phyloP scores from a whole-genome alignment of 23 tunicate species.

The Styela clava region DNA sequence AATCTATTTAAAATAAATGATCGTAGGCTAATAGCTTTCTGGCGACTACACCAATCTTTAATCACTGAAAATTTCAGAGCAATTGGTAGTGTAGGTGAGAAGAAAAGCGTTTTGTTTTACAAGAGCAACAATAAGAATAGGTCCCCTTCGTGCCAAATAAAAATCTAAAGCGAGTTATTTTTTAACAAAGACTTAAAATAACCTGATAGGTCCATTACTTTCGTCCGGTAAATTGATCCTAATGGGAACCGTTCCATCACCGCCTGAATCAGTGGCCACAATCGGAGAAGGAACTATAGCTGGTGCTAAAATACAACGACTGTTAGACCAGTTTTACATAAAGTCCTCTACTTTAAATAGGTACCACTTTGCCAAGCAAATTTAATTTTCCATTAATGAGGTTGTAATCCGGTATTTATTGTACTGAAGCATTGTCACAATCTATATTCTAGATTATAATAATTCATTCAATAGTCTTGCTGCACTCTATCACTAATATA shows the following conservation, averaged over 20 bases:
- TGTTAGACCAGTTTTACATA: background rate
- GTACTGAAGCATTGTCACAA: background rate
- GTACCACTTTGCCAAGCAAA: no score
- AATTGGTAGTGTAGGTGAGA: no score
- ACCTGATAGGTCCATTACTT: background rate
- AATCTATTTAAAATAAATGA: no score
- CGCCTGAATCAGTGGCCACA: background rate
- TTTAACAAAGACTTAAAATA: background rate
- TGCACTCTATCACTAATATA: background rate
- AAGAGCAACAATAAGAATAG: background rate
- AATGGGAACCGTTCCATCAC: background rate
- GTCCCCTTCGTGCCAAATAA: background rate
- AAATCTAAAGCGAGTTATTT: background rate
- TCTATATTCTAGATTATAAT: background rate
- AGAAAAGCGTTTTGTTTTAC: background rate
- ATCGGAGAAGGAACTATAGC: background rate
- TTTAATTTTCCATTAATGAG: no score
- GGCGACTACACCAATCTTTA: no score
- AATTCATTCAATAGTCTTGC: background rate
- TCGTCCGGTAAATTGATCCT: background rate
- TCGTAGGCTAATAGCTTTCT: no score
- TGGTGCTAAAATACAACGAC: background rate
- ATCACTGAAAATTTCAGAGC: background rate
- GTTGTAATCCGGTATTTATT: no score
- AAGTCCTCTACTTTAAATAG: background rate